Percentiles rank a stretch among this genome's conserved stretches.
Evolutionary conservation across 2,888 invertebrate species (phyloP).

Genomic region (Xestia ashworthii): DNA sequence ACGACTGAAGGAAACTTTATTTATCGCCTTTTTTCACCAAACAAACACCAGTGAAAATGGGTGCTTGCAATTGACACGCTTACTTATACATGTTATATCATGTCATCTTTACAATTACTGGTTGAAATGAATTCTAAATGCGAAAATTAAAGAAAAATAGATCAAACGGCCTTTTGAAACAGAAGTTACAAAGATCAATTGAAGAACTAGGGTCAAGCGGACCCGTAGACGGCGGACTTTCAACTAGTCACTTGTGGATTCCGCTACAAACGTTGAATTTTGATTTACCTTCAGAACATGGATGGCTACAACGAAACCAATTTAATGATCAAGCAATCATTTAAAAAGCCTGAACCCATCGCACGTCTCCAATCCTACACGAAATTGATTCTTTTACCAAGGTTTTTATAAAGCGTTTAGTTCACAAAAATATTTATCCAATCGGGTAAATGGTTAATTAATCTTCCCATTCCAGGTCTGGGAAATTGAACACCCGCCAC

Average conservation of each 20-base stretch:
- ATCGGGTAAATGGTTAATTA: slow-evolving; percentile 60
- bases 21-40: slow-evolving; percentile 28
- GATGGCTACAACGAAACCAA: neutral
- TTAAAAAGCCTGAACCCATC: slow-evolving; percentile 3
- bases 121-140: neutral
- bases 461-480: slow-evolving; percentile 55
- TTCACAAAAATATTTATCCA: slow-evolving; percentile 61
- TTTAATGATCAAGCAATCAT: slow-evolving; percentile 7
- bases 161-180: slow-evolving; percentile 20
- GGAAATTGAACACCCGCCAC: slow-evolving; percentile 61
- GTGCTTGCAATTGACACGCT: slow-evolving; percentile 23
- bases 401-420: slow-evolving; percentile 56
- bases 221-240: slow-evolving; percentile 23
- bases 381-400: slow-evolving; percentile 41
- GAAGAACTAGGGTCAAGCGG: slow-evolving; percentile 44
- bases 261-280: slow-evolving; percentile 21
- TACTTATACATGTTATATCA: slow-evolving; percentile 2
- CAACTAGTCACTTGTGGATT: slow-evolving; percentile 30
- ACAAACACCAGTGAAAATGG: slow-evolving; percentile 3
- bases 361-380: neutral
- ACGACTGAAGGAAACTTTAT: slow-evolving; percentile 46
- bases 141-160: slow-evolving; percentile 30
- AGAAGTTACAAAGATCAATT: slow-evolving; percentile 47
- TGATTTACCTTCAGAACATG: slow-evolving; percentile 23
- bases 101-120: neutral